These are phyloP conservation scores for Puma concolor DNA, from an alignment of 2,113 vertebrate species.

Conservation along the genomic window DNA sequence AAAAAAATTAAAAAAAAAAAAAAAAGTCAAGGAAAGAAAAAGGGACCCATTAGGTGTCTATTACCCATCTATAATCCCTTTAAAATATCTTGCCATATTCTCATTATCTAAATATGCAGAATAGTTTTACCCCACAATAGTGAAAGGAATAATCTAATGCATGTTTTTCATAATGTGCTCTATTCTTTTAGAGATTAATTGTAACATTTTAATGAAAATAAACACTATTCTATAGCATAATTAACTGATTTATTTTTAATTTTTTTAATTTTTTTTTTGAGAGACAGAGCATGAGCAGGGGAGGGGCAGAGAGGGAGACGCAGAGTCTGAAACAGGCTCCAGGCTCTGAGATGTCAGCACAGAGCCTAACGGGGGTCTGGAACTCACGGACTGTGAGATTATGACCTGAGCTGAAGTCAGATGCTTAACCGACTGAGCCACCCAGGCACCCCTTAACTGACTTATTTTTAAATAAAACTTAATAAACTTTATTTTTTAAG, in stretches of 20 bases:
- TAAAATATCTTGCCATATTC: neutral
- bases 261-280: no score
- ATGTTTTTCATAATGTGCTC: neutral
- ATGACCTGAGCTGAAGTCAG: no score
- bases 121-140: neutral
- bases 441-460: no score
- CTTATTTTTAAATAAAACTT: neutral
- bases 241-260: neutral
- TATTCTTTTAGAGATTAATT: neutral
- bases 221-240: neutral
- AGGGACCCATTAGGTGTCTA: neutral
- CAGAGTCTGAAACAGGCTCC: no score
- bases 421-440: no score
- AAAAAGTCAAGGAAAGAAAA: neutral
- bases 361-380: no score
- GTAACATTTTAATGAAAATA: neutral
- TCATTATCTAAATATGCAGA: neutral
- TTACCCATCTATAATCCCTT: neutral
- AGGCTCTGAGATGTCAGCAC: no score
- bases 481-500: neutral
- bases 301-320: no score
- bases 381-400: no score
- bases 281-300: no score
- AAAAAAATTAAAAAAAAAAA: no score
- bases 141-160: neutral